A percentile compares a stretch with the other conserved stretches of the same genome.
phyloP scores from a whole-genome alignment of 1,140 invertebrate genomes.

The Chironomus striatipennis region DNA sequence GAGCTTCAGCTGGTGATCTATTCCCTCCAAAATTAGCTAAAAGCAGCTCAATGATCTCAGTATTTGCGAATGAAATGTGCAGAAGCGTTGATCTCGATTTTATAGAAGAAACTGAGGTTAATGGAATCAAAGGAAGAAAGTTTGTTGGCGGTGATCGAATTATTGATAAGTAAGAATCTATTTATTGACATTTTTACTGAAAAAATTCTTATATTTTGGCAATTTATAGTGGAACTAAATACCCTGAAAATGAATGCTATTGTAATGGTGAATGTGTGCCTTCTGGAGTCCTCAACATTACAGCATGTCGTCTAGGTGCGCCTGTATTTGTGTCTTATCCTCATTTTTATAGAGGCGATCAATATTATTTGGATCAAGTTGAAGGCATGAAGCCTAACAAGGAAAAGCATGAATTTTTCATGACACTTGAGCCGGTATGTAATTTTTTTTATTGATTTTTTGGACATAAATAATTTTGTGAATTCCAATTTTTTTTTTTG shows the following conservation, averaged over 20 bases:
- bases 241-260: conserved; percentile 58
- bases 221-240: conserved; percentile 39
- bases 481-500: background rate
- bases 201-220: too few relatives aligned
- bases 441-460: conserved; percentile 34
- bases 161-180: conserved; percentile 45
- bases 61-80: conserved; percentile 65
- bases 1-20: conserved; percentile 63
- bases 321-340: conserved; percentile 78
- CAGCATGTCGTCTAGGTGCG: conserved; percentile 59
- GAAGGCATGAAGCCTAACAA: conserved; percentile 60
- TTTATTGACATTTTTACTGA: too few relatives aligned
- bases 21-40: conserved; percentile 53
- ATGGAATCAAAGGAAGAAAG: conserved; percentile 48
- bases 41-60: conserved; percentile 44
- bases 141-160: conserved; percentile 45
- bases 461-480: background rate
- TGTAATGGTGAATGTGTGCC: conserved; percentile 61
- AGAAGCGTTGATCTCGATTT: conserved; percentile 51
- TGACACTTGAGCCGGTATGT: conserved; percentile 65
- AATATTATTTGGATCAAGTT: conserved; percentile 52
- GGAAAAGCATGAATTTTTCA: conserved; percentile 57
- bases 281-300: conserved; percentile 59
- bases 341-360: conserved; percentile 75
- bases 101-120: conserved; percentile 42